Evolutionary conservation across 2,113 vertebrate species (phyloP).

Genomic region (Oriolus oriolus): DNA sequence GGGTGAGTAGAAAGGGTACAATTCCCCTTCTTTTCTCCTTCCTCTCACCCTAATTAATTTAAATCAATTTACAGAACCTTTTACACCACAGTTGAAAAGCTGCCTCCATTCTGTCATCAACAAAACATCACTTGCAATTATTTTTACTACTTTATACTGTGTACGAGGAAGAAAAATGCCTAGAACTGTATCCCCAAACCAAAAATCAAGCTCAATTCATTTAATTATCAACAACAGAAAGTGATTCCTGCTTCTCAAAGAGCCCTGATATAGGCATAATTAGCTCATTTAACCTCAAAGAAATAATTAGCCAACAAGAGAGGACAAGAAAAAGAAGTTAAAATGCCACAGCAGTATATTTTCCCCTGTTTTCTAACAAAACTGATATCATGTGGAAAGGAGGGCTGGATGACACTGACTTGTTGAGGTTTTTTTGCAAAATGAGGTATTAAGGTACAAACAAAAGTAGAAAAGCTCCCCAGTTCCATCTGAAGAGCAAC

Average conservation of each 20-base stretch:
- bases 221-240: constrained; percentile 41
- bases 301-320: constrained; percentile 36
- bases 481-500: not conserved
- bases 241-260: constrained; percentile 24
- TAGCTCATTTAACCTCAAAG: constrained; percentile 54
- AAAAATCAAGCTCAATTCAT: constrained; percentile 18
- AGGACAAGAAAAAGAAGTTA: not conserved
- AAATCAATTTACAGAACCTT: constrained; percentile 35
- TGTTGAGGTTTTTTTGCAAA: not conserved
- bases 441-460: not conserved
- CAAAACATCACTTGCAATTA: constrained; percentile 15
- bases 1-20: not conserved
- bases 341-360: not conserved
- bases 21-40: constrained; percentile 17
- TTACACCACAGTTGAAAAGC: not conserved
- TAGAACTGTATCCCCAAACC: not conserved
- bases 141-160: constrained; percentile 30
- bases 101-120: not conserved
- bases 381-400: not conserved
- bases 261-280: constrained; percentile 35
- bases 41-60: not conserved
- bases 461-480: not conserved
- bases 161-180: constrained; percentile 1
- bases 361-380: not conserved
- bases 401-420: not conserved